Evolutionary conservation across 2,113 vertebrate species (phyloP).

Genomic region (Lasiurus cinereus): DNA sequence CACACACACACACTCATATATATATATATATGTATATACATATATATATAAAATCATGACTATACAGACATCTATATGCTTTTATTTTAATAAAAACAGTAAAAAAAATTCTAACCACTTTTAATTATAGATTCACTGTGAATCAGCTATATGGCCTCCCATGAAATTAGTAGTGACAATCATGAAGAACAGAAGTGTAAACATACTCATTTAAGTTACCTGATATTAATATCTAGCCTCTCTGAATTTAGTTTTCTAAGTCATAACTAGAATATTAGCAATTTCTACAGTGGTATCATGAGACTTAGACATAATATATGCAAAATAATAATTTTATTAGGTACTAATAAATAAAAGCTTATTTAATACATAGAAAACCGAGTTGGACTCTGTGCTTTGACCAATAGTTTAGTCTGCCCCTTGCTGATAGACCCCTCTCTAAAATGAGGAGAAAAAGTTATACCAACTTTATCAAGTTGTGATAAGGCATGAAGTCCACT

Average conservation of each 20-base stretch:
- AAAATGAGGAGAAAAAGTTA: neutral
- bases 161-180: neutral
- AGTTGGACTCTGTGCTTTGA: neutral
- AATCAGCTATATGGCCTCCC: neutral
- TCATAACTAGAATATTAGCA: neutral
- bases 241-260: neutral
- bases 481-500: neutral
- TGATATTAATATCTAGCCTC: neutral
- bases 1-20: no score
- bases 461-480: neutral
- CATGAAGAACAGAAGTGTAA: neutral
- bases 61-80: neutral
- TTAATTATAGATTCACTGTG: neutral
- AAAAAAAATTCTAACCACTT: neutral
- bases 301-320: neutral
- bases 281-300: neutral
- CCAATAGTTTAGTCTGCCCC: constrained; percentile 1
- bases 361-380: neutral
- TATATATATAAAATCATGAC: neutral
- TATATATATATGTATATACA: neutral
- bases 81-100: neutral
- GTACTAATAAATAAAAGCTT: neutral
- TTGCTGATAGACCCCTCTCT: neutral
- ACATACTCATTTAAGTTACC: neutral
- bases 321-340: neutral